These are phyloP conservation scores for Percopsis omiscomaycus DNA, from an alignment of 2,797 vertebrate species.

Conservation along the genomic window DNA sequence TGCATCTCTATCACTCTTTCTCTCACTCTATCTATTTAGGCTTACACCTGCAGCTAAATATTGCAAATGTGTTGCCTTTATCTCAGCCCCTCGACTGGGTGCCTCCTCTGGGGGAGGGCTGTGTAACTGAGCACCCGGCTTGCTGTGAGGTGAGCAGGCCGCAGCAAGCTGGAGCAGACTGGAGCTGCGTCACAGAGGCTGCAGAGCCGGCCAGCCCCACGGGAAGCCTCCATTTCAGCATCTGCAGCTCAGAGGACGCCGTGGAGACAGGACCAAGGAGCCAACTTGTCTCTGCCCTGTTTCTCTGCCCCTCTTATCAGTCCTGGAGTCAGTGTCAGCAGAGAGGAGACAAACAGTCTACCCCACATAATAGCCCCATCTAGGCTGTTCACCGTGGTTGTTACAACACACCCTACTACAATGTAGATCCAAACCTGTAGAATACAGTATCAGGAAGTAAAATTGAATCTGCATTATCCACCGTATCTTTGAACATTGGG, in stretches of 20 bases:
- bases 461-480: too few species aligned
- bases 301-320: background rate
- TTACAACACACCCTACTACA: too few species aligned
- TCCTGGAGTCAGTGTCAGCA: background rate
- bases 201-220: constrained; percentile 45
- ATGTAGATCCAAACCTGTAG: too few species aligned
- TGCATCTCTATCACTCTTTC: background rate
- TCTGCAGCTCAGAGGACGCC: constrained; percentile 17
- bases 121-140: constrained; percentile 39
- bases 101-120: constrained; percentile 27
- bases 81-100: constrained; percentile 8
- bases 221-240: constrained; percentile 54
- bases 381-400: too few species aligned
- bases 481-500: too few species aligned
- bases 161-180: constrained; percentile 47
- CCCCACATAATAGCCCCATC: constrained; percentile 4
- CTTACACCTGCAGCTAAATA: constrained; percentile 10
- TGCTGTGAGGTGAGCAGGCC: constrained; percentile 50
- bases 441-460: too few species aligned
- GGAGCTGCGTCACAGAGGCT: constrained; percentile 73
- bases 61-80: constrained; percentile 5
- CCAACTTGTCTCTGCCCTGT: background rate
- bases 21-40: background rate
- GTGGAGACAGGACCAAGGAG: constrained; percentile 4
- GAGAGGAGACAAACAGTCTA: background rate